Percentiles rank a stretch among this genome's conserved stretches.
phyloP scores from a whole-genome alignment of 2,888 invertebrate species.

The Hololepta plana region DNA sequence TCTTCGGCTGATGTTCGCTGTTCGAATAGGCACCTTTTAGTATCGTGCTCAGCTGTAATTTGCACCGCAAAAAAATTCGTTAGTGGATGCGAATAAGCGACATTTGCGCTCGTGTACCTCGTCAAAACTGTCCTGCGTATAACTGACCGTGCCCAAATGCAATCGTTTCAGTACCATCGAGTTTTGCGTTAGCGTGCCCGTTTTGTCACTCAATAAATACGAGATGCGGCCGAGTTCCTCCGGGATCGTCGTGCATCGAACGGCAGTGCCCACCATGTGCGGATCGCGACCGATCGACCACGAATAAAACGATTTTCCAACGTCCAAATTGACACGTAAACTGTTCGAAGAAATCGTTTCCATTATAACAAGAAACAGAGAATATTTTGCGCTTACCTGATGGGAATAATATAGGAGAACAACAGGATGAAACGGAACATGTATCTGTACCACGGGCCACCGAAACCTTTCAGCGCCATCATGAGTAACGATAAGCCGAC shows the following conservation, averaged over 20 bases:
- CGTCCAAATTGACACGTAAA: conserved; percentile 92
- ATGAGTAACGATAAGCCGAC: conserved; percentile 79
- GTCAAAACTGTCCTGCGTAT: conserved; percentile 70
- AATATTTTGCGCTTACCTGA: conserved; percentile 59
- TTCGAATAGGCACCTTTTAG: conserved; percentile 27
- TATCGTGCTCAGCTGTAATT: conserved; percentile 27
- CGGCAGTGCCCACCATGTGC: conserved; percentile 84
- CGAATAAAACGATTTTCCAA: conserved; percentile 96
- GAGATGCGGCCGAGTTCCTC: conserved; percentile 95
- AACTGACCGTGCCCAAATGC: conserved; percentile 85
- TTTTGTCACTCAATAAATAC: conserved; percentile 95
- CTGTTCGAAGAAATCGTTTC: conserved; percentile 29
- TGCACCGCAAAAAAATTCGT: conserved; percentile 4
- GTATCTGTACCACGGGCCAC: conserved; percentile 91
- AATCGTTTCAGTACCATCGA: conserved; percentile 96
- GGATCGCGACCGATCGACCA: conserved; percentile 92
- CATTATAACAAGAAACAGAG: too few relatives aligned
- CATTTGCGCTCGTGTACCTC: too few relatives aligned
- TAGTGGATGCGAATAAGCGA: too few relatives aligned
- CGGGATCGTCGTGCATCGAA: conserved; percentile 93
- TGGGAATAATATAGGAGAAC: conserved; percentile 98
- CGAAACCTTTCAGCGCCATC: conserved; percentile 93
- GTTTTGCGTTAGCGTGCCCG: conserved; percentile 95
- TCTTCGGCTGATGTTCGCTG: conserved; percentile 9
- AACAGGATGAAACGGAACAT: conserved; percentile 91